Base-by-base conservation (phyloP, 2,797 vertebrate species). In the Myotis daubentonii region DNA sequence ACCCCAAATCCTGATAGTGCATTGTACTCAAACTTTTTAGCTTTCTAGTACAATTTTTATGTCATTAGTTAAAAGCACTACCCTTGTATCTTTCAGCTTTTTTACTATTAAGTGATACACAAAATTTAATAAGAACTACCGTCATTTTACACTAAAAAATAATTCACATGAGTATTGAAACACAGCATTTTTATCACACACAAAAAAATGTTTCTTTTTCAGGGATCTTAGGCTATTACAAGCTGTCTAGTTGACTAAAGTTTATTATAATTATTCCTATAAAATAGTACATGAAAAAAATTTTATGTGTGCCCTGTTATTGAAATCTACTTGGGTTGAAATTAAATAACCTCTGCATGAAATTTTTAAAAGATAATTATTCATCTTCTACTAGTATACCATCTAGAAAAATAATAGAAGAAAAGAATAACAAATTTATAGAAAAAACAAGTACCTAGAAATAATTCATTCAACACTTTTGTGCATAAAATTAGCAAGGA, bases 281-380 rank as follows among this genome's bases (percentile, higher is more conserved):
- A 74, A 86, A 79, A 91, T 11, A 88, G 36, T 47, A 66, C 16
- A 47, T 44, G 72, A 93, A 68, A 86, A 47, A 92, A 75, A 3
- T 36, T 19, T 55, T 65, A 62, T 36, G 2, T 22, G 12, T 55
- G 6, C 44, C 80, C 25, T 81, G 19, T 71, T 90, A 33, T n/a
- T 55, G 51, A 80, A 80, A 86, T 92, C 66, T 89, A n/a, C 17
- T 30, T 75, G 17, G 25, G 44, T n/a, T 81, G 60, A 81, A 80
- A 92, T 88, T 86, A 89, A 66, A 66, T n/a, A 55, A 62, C n/a
- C 20, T 49, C 28, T 90, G 55, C 6, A 72, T 68, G 15, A 94
- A 94, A 83, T 92, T 95, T 87, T 66, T 38, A 71, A 83, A 95
- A 47, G 30, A 25, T 70, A 91, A 78, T 83, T 82, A 74, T 79